phyloP scores from a whole-genome alignment of 2,888 invertebrate species.

The Acanthosepion esculentum region DNA sequence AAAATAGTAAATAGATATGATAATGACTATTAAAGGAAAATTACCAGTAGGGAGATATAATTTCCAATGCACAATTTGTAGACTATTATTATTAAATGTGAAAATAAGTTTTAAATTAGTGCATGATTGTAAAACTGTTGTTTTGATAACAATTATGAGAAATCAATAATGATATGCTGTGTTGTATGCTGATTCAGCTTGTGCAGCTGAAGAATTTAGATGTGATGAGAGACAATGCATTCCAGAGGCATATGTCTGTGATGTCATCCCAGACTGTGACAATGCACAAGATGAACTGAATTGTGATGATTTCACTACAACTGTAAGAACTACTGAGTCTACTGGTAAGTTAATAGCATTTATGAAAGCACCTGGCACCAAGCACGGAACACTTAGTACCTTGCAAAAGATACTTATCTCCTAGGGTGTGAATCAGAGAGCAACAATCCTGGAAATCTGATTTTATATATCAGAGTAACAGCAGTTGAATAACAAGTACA shows the following conservation, averaged over 20 bases:
- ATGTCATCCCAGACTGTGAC: constrained; percentile 43
- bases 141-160: not conserved
- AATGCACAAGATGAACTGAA: not conserved
- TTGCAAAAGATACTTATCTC: not conserved
- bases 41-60: too few relatives aligned
- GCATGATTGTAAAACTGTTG: not conserved
- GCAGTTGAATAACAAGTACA: not conserved
- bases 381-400: not conserved
- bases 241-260: constrained; percentile 24
- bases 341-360: not conserved
- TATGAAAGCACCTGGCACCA: not conserved
- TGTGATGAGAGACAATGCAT: constrained; percentile 40
- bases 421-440: not conserved
- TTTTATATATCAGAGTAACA: not conserved
- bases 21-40: too few relatives aligned
- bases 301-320: not conserved
- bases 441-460: not conserved
- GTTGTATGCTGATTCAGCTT: constrained; percentile 25
- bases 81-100: not conserved
- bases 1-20: too few relatives aligned
- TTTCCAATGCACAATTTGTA: too few relatives aligned
- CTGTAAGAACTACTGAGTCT: not conserved
- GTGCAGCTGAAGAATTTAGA: not conserved
- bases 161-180: not conserved
- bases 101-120: not conserved